phyloP scores from a whole-genome alignment of 1,140 invertebrate species.

The Ceratina calcarata region DNA sequence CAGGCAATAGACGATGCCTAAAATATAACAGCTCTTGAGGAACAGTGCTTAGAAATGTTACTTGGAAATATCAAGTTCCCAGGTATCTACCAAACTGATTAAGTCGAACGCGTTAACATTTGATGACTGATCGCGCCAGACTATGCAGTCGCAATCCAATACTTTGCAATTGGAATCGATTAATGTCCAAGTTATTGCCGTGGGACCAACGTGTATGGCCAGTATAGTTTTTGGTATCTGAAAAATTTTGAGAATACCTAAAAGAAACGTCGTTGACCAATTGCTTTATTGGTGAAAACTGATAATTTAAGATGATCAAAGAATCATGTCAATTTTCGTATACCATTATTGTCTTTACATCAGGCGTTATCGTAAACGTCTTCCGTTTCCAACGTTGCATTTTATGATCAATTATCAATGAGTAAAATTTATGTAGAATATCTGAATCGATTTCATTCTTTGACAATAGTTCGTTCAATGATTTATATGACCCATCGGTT shows the following conservation, averaged over 20 bases:
- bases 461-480: slow-evolving; percentile 14
- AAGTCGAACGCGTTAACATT: not conserved
- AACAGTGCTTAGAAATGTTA: not conserved
- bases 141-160: slow-evolving; percentile 11
- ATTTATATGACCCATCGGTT: slow-evolving; percentile 14
- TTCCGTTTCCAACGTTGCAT: accelerated
- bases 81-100: slow-evolving; percentile 34
- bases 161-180: slow-evolving; percentile 24
- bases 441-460: not conserved
- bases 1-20: slow-evolving; percentile 19
- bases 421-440: not conserved
- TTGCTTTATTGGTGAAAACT: not conserved
- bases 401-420: not conserved
- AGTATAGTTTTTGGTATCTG: slow-evolving; percentile 15
- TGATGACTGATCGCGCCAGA: accelerated
- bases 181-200: slow-evolving; percentile 39
- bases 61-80: not conserved
- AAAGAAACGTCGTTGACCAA: not conserved
- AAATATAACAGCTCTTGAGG: not conserved
- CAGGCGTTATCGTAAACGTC: not conserved
- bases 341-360: not conserved
- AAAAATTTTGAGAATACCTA: not conserved
- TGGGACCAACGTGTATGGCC: slow-evolving; percentile 30
- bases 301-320: not conserved
- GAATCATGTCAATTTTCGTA: not conserved